Evolutionary conservation across 2,797 vertebrate species (phyloP), one percentile per base, ranked within the genome.

Genomic region (Eleutherodactylus coqui): DNA sequence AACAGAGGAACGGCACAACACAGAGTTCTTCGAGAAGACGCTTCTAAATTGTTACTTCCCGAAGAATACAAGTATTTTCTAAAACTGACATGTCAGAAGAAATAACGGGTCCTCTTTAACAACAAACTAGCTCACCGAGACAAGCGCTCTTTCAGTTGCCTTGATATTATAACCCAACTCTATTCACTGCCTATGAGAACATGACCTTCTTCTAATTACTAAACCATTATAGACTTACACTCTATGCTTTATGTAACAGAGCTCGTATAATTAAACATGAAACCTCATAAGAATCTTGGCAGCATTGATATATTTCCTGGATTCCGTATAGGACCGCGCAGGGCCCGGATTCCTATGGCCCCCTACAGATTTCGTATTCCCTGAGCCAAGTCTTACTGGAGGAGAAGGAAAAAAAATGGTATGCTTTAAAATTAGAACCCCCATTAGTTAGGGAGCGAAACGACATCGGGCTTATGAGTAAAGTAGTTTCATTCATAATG

Each of bases 401-500:
- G 29, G 53, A 79, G 75, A 60, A 60, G 36, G 70, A 79, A 70
- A 70, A 69, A 69, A 38, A 34, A 8, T 47, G 49, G 41, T 36
- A 21, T 27, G 67, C 78, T 51, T 81, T 80, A 72, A 16, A 13
- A 58, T 34, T 16, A 58, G 81, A 72, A 6, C 67, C 75, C n/a
- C 62, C 79, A 81, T 75, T 86, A 64, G 51, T 55, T 43, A 76
- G 32, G 49, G 38, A 79, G 67, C 14, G 67, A 58, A 32, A 82
- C 32, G 19, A 51, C 70, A 64, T n/a, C 75, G 27, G 55, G 45
- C 62, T 72, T 87, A 47, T 29, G 60, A 75, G 64, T 51, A 70
- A 67, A 75, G 58, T n/a, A n/a, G 60, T 62, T 75, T 80, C 53
- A 80, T 87, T 87, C 76, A 87, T 80, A 80, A 80, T 53, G 60